Base-by-base conservation (phyloP, 2,888 invertebrate species). In the Rambutsinella grinnellia region DNA sequence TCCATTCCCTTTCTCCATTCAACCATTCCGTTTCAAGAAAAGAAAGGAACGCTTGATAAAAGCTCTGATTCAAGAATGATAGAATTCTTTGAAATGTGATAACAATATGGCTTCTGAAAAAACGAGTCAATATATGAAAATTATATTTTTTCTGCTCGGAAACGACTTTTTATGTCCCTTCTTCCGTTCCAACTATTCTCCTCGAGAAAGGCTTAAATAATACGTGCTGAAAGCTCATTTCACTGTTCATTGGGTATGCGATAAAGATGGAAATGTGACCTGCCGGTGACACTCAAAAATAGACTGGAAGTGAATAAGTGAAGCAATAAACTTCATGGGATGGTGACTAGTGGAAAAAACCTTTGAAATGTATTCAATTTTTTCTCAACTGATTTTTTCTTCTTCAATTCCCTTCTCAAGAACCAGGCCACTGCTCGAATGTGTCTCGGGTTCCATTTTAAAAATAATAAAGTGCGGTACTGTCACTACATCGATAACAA, bases 201-300 rank as follows among this genome's bases (percentile, higher is more conserved):
- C 36, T 8, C 13, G 17, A 23, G 67, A 53, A 63, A 68, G 75
- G 57, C 63, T 75, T 75, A 75, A 75, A 74, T 74, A 75, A 75
- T 79, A 79, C 69, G 76, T 75, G 79, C 68, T 79, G 82, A 81
- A 70, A 80, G 79, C 82, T 79, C 75, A 81, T 82, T 82, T 82
- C 82, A 82, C 76, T 78, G 78, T 81, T 78, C 79, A 81, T 79
- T 79, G 78, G 76, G 66, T 69, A 66, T 69, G 71, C 79, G 79
- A 81, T 81, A 81, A 79, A 81, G 78, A 81, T 71, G 78, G 76
- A 79, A 77, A 81, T 81, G 79, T 81, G 81, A 81, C 77, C 81
- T 71, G 78, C 72, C 76, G 61, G 77, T 77, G 80, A 75, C 80
- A 81, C 79, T 68, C 71, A 62, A 67, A 75, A 62, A 2, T 27